Conservation (phyloP, 2,888 invertebrate genomes). For the Adineta ricciae region DNA sequence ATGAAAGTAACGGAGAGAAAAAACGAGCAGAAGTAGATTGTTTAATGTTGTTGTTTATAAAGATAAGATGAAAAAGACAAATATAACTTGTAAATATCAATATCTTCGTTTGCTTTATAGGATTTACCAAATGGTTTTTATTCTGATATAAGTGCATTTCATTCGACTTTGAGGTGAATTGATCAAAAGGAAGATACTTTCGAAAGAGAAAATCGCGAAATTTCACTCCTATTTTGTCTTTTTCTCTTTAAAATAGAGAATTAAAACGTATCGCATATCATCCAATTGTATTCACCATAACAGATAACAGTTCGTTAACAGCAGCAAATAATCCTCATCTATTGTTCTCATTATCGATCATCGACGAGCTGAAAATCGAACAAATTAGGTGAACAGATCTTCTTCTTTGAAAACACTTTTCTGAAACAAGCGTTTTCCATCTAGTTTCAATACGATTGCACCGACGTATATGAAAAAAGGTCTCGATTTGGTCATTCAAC, state of each 20-base stretch:
- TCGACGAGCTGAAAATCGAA: slow-evolving; percentile 7
- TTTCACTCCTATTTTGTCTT: too few species aligned
- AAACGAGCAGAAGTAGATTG: background rate
- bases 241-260: background rate
- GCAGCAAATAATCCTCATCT: background rate
- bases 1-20: too few species aligned
- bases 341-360: background rate
- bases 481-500: background rate
- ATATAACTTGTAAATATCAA: background rate
- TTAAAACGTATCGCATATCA: background rate
- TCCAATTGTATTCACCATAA: background rate
- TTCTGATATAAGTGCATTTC: background rate
- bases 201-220: background rate
- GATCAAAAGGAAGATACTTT: background rate
- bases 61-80: background rate
- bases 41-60: background rate
- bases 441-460: slow-evolving; percentile 18
- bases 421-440: background rate
- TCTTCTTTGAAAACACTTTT: background rate
- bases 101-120: background rate
- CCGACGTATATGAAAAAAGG: background rate
- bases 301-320: slow-evolving; percentile 7
- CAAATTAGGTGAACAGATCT: background rate
- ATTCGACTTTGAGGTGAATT: background rate
- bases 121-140: slow-evolving; percentile 19